Evolutionary conservation across 2,797 vertebrate genomes (phyloP), one percentile per base, ranked within the genome.

Genomic region (Anabacerthia variegaticeps): DNA sequence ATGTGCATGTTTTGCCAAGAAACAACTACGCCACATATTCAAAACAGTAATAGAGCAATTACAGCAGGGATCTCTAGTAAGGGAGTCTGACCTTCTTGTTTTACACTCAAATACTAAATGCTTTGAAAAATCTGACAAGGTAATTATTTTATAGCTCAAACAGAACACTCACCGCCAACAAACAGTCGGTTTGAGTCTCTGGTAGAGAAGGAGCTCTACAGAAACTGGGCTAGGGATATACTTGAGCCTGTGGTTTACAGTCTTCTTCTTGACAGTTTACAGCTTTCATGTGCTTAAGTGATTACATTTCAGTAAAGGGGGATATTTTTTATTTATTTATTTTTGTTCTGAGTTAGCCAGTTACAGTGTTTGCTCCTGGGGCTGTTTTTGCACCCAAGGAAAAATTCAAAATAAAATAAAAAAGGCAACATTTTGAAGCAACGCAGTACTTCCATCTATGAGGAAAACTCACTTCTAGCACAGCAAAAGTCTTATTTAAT

Each of bases 61-160:
- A 68, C 51, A 80, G n/a, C 16, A 21, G 37, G 48, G 41, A 85
- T 58, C 59, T 76, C 49, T 26, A 85, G 14, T 2, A 86, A 30
- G 43, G 51, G 55, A 92, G 34, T 69, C 72, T 89, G 62, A 96
- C 89, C 73, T 89, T 86, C 56, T 62, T 82, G 46, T 93, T 96
- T 83, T 67, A 85, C 39, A 58, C 61, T 94, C 92, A 85, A 48
- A 68, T 21, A 63, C 24, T 80, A 68, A 90, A 66, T 66, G 75
- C 61, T 79, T 88, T 65, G 49, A 96, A 79, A 82, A 85, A 89
- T 62, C 55, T 85, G 85, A 88, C 78, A 93, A 54, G 66, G 66
- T 83, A 95, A 96, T 93, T 94, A 92, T 75, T 95, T 81, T 39
- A 92, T 73, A 92, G 34, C 68, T 93, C 69, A 96, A 82, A 85